phyloP scores from a whole-genome alignment of 2,888 invertebrate genomes.

The Prosapia bicincta region DNA sequence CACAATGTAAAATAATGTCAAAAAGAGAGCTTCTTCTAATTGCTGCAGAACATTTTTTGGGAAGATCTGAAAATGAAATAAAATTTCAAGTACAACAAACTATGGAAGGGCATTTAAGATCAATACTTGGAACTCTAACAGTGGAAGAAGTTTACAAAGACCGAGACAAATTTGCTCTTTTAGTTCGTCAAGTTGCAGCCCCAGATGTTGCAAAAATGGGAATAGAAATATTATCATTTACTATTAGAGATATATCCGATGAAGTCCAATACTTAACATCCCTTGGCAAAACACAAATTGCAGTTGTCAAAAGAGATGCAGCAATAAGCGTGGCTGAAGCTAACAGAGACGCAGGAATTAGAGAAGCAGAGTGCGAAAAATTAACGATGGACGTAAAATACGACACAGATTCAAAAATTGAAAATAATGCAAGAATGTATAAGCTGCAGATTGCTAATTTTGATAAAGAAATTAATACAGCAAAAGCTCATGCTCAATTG shows the following conservation, averaged over 20 bases:
- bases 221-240: slow-evolving; percentile 96
- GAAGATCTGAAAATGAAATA: slow-evolving; percentile 83
- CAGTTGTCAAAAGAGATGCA: slow-evolving; percentile 87
- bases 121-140: slow-evolving; percentile 95
- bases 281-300: slow-evolving; percentile 88
- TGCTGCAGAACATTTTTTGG: slow-evolving; percentile 94
- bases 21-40: slow-evolving; percentile 90
- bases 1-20: slow-evolving; percentile 97
- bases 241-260: slow-evolving; percentile 97
- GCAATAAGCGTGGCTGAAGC: slow-evolving; percentile 92
- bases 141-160: slow-evolving; percentile 97
- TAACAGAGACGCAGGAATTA: slow-evolving; percentile 89
- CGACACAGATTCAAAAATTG: slow-evolving; percentile 92
- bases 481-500: slow-evolving; percentile 93
- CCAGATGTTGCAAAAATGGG: slow-evolving; percentile 99
- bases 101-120: slow-evolving; percentile 91
- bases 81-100: slow-evolving; percentile 91
- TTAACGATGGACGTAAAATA: slow-evolving; percentile 94
- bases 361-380: slow-evolving; percentile 96
- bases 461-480: slow-evolving; percentile 95
- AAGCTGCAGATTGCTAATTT: slow-evolving; percentile 94
- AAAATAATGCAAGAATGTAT: slow-evolving; percentile 86
- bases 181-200: slow-evolving; percentile 94
- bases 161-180: slow-evolving; percentile 93
- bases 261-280: slow-evolving; percentile 93